Evolutionary conservation across 2,113 vertebrate genomes (phyloP), one percentile per base, ranked within the genome.

Genomic region (Anoplopoma fimbria): DNA sequence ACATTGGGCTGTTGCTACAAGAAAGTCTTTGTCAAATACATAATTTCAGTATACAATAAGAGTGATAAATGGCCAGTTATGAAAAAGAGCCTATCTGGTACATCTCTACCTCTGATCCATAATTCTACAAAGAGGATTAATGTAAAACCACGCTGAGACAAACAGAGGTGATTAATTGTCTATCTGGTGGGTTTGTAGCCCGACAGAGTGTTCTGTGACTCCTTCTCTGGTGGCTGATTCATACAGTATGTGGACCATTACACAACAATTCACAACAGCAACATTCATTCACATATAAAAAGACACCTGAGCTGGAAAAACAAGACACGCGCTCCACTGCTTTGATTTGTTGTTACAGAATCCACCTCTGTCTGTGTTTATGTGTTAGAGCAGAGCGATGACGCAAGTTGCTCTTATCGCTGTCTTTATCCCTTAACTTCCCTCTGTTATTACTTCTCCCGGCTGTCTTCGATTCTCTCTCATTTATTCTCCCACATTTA

Each of bases 241-340:
- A 45, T 42, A 61, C 55, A 57, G 29, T 25, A 1, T 9, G 6
- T 58, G 55, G 65, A 70, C 78, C 49, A 58, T 75, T 75, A 73
- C 76, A 62, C 81, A 69, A 78, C 83, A 34, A 63, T 82, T 60
- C 78, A 57, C 14, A 74, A 47, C 49, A 23, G 75, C 74, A 86
- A 69, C 65, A 47, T 67, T 79, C 84, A 85, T 88, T 92, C 86
- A 91, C 47, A 78, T 82, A 77, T 19, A 61, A 72, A 63, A 6
- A 23, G 33, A 85, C 75, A 83, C 83, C 75, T 61, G 60, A 80
- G 71, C 60, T 64, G 34, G 47, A 23, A n/a, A 69, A 31, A 69
- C 68, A 23, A 9, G 21, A 42, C 40, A 36, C 74, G 25, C 64
- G 8, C 31, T 3, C 4, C 33, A 9, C 62, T 2, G 36, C 47